Conservation (phyloP, 2,113 vertebrate genomes). For the Butastur rufipennis region DNA sequence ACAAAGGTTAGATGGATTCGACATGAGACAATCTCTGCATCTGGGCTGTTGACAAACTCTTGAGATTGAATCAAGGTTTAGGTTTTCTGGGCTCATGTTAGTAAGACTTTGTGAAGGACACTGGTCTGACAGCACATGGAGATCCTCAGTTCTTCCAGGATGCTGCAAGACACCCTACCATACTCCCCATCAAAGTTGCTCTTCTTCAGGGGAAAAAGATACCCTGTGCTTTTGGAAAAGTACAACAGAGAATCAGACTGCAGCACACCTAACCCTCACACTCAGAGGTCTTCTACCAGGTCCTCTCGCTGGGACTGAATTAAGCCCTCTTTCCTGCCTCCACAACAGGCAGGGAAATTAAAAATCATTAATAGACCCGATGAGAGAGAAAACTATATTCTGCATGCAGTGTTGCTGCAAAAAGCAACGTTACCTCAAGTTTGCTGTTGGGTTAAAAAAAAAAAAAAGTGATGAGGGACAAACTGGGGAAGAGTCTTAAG, state of each 20-base stretch:
- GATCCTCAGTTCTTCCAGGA: not conserved
- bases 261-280: not conserved
- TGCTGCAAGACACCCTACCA: not conserved
- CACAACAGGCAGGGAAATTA: not conserved
- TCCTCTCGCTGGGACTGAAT: not conserved
- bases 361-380: not conserved
- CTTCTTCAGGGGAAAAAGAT: not conserved
- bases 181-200: not conserved
- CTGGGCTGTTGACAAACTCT: not conserved
- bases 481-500: conserved; percentile 35
- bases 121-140: not conserved
- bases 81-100: not conserved
- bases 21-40: not conserved
- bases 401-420: conserved; percentile 7
- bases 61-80: not conserved
- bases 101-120: not conserved
- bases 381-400: not conserved
- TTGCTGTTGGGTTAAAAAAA: not conserved
- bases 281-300: not conserved
- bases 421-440: conserved; percentile 18
- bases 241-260: not conserved
- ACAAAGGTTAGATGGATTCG: not conserved
- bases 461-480: not conserved
- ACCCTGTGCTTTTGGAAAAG: not conserved
- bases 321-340: not conserved